These are phyloP conservation scores for Dryocosmus kuriphilus DNA, from an alignment of 2,888 invertebrate genomes.

Conservation along the genomic window DNA sequence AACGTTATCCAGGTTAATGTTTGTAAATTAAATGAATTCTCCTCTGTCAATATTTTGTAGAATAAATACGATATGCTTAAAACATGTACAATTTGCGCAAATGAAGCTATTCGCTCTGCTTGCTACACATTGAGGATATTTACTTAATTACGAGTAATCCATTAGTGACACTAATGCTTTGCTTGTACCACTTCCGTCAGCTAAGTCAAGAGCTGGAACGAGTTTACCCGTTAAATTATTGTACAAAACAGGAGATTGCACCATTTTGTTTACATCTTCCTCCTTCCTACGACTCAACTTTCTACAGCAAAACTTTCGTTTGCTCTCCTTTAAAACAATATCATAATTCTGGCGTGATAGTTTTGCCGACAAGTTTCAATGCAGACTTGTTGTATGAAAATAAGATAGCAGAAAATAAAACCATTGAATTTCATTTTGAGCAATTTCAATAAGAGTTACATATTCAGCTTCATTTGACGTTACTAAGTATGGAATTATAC, in stretches of 20 bases:
- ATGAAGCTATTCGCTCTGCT: conserved; percentile 21
- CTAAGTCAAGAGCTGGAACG: conserved; percentile 28
- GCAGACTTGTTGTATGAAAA: no score
- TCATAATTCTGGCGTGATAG: no score
- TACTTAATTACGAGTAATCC: conserved; percentile 73
- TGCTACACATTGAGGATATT: conserved; percentile 57
- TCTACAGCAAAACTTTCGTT: background rate
- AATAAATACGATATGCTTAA: conserved; percentile 1
- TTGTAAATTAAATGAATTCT: background rate
- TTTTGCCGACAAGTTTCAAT: no score
- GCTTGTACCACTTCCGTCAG: conserved; percentile 44
- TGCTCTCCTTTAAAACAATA: background rate
- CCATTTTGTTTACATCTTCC: background rate
- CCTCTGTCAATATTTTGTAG: background rate
- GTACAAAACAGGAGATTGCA: conserved; percentile 2
- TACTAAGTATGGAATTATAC: no score
- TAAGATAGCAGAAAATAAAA: no score
- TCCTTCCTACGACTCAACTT: background rate
- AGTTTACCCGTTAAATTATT: conserved; percentile 15
- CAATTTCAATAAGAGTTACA: no score
- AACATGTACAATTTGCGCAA: conserved; percentile 32
- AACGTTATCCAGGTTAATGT: background rate
- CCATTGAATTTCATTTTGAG: no score
- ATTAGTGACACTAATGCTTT: conserved; percentile 58
- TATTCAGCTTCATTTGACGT: no score